Base-by-base conservation (phyloP, 2,113 vertebrate genomes). In the Pterophyllum scalare region DNA sequence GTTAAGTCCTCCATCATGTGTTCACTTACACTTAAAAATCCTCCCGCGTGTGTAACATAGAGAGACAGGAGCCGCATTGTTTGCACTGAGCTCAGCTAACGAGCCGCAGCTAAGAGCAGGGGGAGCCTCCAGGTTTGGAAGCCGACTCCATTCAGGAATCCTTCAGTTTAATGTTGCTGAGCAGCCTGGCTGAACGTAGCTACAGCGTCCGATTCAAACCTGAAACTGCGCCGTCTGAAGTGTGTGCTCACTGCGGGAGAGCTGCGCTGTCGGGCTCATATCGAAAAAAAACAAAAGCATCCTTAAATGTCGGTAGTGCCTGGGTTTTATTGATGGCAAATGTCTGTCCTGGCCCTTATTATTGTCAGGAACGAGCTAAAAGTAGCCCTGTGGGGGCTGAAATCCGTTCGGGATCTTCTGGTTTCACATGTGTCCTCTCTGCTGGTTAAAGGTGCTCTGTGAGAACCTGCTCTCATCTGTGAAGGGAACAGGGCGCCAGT, bases 11-110 rank as follows among this genome's bases (percentile, higher is more conserved):
- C 26, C 3, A 0, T 0, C 67, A 8, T 54, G 10, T 54, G 17
- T 54, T 72, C 20, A 15, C 19, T 13, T 20, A 11, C 43, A 72
- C 49, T n/a, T 31, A 52, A 17, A 52, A 70, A 31, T 7, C 13
- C 26, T 14, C 11, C 17, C 17, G 20, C 26, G 46, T 52, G 65
- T 79, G 82, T 67, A 0, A 33, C 7, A 6, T 10, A 10, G 5
- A 4, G 9, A 5, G 6, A 56, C 28, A 62, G 1, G 10, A 79
- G 12, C 24, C 12, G 17, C 12, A 35, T 9, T 6, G 57, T 43
- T 26, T 40, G 22, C 40, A 0, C 5, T 3, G 62, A 1, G 61
- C 75, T 72, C 75, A 76, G 86, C 83, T 86, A 90, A 60, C 20
- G 9, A 52, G 35, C 46, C 20, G 59, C 56, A 75, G 80, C 65